Conservation (phyloP, 2,113 vertebrate species). For the Microcebus tavaratra region DNA sequence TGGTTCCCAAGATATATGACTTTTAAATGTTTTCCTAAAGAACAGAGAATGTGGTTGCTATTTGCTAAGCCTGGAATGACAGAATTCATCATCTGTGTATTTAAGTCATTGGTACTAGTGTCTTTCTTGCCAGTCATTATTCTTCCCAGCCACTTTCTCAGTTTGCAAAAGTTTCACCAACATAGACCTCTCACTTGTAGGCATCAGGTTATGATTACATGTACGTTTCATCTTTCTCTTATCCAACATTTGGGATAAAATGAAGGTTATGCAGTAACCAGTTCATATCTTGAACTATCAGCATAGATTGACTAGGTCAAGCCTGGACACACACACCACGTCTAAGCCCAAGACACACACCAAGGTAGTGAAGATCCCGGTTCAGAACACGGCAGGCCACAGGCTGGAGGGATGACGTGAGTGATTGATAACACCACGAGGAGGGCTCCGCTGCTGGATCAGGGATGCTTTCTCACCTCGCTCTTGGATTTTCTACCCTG, state of each 20-base stretch:
- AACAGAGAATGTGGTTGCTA: not conserved
- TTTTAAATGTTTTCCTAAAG: constrained; percentile 19
- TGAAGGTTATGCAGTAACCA: not conserved
- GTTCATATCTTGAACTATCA: not conserved
- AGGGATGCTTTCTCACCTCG: too few relatives aligned
- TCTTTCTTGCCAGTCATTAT: not conserved
- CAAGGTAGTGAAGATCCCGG: not conserved
- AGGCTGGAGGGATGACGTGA: not conserved
- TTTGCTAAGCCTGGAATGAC: not conserved
- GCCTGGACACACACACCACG: not conserved
- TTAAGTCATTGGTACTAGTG: not conserved
- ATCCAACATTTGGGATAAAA: not conserved
- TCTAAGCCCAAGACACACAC: not conserved
- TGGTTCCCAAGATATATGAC: constrained; percentile 39
- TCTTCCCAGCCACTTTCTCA: not conserved
- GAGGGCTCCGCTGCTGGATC: not conserved
- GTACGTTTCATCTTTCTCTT: not conserved
- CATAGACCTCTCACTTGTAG: not conserved
- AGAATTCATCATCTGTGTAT: not conserved
- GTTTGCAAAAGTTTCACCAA: not conserved
- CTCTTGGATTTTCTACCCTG: not conserved
- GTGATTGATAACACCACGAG: too few relatives aligned
- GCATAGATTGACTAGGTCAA: not conserved
- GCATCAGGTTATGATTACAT: not conserved
- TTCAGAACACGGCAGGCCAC: not conserved